These are phyloP conservation scores for Halictus ligatus DNA, from an alignment of 2,888 invertebrate genomes.

Conservation along the genomic window DNA sequence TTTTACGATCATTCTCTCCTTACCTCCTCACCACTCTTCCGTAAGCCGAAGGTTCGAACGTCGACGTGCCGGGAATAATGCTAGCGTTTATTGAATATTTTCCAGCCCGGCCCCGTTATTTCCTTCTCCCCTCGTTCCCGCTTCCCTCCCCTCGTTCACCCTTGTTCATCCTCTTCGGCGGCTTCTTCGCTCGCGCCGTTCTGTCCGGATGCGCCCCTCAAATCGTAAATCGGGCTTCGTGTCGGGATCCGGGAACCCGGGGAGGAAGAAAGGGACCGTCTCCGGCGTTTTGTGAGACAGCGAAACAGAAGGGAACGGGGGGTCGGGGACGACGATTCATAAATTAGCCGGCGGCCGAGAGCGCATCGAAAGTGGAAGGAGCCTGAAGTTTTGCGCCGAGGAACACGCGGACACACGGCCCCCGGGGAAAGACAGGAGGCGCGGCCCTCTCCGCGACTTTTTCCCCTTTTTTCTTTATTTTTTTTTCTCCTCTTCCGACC, in stretches of 20 bases:
- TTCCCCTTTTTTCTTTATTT: background rate
- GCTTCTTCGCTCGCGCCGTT: slow-evolving; percentile 52
- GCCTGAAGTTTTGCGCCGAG: slow-evolving; percentile 34
- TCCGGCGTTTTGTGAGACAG: background rate
- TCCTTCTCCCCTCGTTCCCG: slow-evolving; percentile 48
- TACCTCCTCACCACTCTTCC: slow-evolving; percentile 40
- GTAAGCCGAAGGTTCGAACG: slow-evolving; percentile 53
- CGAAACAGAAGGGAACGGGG: slow-evolving; percentile 12
- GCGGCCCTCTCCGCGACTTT: background rate
- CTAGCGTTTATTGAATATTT: slow-evolving; percentile 84
- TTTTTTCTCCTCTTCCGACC: background rate
- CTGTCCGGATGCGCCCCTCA: slow-evolving; percentile 74
- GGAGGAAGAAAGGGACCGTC: background rate
- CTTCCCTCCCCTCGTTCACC: slow-evolving; percentile 39
- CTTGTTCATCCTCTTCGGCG: slow-evolving; percentile 16
- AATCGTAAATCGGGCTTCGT: slow-evolving; percentile 78
- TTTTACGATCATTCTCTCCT: slow-evolving; percentile 52
- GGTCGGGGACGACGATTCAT: slow-evolving; percentile 52
- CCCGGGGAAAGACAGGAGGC: slow-evolving; percentile 31
- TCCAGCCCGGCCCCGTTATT: slow-evolving; percentile 74
- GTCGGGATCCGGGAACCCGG: slow-evolving; percentile 45
- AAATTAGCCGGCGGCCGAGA: slow-evolving; percentile 59
- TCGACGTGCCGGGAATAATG: slow-evolving; percentile 82
- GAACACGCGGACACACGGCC: slow-evolving; percentile 24
- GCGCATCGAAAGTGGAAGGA: slow-evolving; percentile 43